A percentile compares a stretch with the other conserved stretches of the same genome.
phyloP scores from a whole-genome alignment of 2,888 invertebrate species.

The Troilus luridus region DNA sequence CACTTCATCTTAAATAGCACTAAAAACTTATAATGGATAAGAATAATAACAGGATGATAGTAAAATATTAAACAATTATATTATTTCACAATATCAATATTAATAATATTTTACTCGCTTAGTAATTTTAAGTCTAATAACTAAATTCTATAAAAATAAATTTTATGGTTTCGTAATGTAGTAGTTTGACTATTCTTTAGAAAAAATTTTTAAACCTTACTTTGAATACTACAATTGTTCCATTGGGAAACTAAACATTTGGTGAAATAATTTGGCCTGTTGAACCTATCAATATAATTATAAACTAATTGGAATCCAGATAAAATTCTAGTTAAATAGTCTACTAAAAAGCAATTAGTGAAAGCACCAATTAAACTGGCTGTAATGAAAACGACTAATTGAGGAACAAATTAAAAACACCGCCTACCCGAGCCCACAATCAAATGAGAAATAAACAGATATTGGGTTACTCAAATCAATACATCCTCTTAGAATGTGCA shows the following conservation, averaged over 20 bases:
- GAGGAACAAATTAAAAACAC: background rate
- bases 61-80: too few species aligned
- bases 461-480: background rate
- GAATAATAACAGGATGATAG: too few species aligned
- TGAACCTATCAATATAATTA: background rate
- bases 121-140: too few species aligned
- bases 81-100: too few species aligned
- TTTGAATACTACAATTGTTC: background rate
- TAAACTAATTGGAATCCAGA: background rate
- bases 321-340: background rate
- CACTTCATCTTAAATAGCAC: too few species aligned
- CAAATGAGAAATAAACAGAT: background rate
- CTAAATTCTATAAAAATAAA: too few species aligned
- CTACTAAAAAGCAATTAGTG: slow-evolving; percentile 20
- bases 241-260: background rate
- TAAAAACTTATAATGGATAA: too few species aligned
- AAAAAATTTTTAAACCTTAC: background rate
- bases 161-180: too few species aligned
- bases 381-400: slow-evolving; percentile 34
- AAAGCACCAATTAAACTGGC: slow-evolving; percentile 26
- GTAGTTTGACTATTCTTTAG: background rate
- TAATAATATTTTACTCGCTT: too few species aligned
- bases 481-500: background rate
- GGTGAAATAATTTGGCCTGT: background rate
- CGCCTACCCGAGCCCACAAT: background rate